Conservation (phyloP, 2,797 vertebrate species). For the Sarcophilus harrisii region DNA sequence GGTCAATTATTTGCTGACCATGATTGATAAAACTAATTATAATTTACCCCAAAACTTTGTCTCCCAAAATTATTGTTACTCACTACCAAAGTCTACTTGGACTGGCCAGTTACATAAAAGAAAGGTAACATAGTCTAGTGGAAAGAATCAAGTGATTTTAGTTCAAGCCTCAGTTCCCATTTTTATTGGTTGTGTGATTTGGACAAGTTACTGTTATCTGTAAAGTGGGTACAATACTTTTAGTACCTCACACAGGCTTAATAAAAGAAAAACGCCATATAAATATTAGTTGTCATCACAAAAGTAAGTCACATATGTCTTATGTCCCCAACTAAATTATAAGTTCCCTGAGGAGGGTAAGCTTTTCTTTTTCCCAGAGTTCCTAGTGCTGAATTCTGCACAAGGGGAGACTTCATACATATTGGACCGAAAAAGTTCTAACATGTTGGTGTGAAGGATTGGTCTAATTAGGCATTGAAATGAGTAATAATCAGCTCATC, state of each 20-base stretch:
- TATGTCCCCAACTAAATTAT: background rate
- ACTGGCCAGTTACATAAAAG: background rate
- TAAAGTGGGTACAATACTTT: background rate
- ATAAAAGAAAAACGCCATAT: background rate
- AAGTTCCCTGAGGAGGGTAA: background rate
- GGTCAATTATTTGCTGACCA: background rate
- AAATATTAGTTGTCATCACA: background rate
- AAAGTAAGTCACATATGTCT: background rate
- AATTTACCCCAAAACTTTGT: background rate
- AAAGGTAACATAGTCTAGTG: background rate
- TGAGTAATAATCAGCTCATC: background rate
- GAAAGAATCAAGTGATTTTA: background rate
- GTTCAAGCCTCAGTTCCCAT: background rate
- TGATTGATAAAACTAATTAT: background rate
- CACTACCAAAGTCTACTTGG: background rate
- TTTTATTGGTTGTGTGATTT: background rate
- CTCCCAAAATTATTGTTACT: background rate
- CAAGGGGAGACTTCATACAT: background rate
- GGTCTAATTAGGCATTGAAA: background rate
- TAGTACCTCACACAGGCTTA: background rate
- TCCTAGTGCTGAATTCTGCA: background rate
- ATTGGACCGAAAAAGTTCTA: background rate
- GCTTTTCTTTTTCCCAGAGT: background rate
- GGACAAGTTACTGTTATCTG: background rate
- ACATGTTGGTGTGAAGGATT: background rate